These are phyloP conservation scores for Spodoptera litura DNA, from an alignment of 1,140 invertebrate genomes.

Conservation along the genomic window DNA sequence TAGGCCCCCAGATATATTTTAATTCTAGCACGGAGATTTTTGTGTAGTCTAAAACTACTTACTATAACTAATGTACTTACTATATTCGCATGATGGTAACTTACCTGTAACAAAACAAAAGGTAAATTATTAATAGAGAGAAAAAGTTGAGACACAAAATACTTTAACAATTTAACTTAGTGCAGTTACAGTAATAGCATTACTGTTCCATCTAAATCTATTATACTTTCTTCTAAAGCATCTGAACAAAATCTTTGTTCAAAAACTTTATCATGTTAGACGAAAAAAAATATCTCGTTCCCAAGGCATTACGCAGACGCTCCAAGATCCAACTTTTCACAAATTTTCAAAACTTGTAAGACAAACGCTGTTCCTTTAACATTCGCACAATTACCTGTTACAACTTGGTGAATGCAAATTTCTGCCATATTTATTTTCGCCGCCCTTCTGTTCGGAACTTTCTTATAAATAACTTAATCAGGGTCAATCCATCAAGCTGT, in stretches of 20 bases:
- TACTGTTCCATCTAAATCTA: conserved; percentile 34
- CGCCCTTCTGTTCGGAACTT: conserved; percentile 44
- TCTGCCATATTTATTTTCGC: conserved; percentile 45
- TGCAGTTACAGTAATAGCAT: neutral
- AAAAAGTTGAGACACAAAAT: neutral
- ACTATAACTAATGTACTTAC: neutral
- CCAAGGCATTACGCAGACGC: conserved; percentile 44
- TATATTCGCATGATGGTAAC: neutral
- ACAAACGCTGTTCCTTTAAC: conserved; percentile 48
- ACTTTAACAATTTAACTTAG: neutral
- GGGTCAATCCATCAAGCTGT: conserved; percentile 56
- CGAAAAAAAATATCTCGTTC: conserved; percentile 48
- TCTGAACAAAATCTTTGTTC: conserved; percentile 42
- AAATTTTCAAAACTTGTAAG: conserved; percentile 48
- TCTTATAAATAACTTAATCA: conserved; percentile 54
- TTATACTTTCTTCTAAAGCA: conserved; percentile 37
- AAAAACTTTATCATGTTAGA: conserved; percentile 47
- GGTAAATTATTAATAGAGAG: neutral
- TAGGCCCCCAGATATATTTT: neutral
- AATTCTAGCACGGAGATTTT: neutral
- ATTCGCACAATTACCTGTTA: conserved; percentile 49
- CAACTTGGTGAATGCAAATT: conserved; percentile 48
- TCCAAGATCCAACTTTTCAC: conserved; percentile 46
- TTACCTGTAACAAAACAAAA: conserved; percentile 42
- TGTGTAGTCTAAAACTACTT: no score